phyloP scores from a whole-genome alignment of 2,797 vertebrate genomes.

The Sebastes kiyomatsui region DNA sequence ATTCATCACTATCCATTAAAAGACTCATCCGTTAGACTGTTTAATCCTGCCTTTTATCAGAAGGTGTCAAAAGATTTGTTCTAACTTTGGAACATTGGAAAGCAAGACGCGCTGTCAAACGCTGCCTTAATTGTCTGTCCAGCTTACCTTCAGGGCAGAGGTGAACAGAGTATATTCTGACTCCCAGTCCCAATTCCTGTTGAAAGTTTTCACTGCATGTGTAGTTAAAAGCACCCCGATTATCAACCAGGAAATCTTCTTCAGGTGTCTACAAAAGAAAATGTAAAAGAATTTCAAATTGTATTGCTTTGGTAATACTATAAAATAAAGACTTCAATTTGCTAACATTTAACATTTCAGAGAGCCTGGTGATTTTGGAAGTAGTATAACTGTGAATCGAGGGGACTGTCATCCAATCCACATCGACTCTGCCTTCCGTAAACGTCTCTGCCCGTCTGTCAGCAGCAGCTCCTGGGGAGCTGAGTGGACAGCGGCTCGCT shows the following conservation, averaged over 20 bases:
- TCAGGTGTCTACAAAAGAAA: slow-evolving; percentile 82
- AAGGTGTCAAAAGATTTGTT: neutral
- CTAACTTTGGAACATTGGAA: neutral
- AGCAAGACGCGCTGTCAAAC: neutral
- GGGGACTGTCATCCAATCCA: too few relatives aligned
- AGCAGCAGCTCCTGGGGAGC: too few relatives aligned
- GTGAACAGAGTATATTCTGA: slow-evolving; percentile 98
- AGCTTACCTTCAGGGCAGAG: slow-evolving; percentile 93
- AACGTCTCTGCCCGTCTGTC: too few relatives aligned
- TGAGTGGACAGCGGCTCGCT: too few relatives aligned
- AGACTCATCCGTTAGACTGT: neutral
- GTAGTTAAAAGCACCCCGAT: slow-evolving; percentile 88
- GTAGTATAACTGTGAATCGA: too few relatives aligned
- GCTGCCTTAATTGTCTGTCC: neutral
- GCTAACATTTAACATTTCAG: neutral
- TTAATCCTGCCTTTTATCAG: neutral
- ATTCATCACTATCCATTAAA: neutral
- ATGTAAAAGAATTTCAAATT: neutral
- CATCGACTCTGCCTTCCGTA: too few relatives aligned
- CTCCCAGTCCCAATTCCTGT: slow-evolving; percentile 98
- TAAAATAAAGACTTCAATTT: neutral
- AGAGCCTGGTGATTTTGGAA: neutral
- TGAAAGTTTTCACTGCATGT: slow-evolving; percentile 94
- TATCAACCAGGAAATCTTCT: slow-evolving; percentile 92
- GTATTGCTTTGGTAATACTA: neutral